Evolutionary conservation across 2,888 invertebrate species (phyloP).

Genomic region (Embidobia sp.): DNA sequence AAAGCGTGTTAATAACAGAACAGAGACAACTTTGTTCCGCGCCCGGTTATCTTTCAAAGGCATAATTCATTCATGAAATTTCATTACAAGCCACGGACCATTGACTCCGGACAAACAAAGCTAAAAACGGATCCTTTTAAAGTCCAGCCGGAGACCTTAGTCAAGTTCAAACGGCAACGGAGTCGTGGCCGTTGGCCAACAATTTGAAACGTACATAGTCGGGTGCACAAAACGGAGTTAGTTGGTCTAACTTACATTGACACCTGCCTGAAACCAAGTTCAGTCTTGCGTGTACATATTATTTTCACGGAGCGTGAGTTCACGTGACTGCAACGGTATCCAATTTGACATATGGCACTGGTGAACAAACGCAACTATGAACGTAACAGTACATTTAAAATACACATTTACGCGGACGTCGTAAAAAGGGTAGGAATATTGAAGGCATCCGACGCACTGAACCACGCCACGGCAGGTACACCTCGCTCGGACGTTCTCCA

Average conservation of each 20-base stretch:
- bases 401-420: background rate
- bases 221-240: no score
- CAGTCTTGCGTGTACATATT: constrained; percentile 56
- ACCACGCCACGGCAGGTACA: constrained; percentile 1
- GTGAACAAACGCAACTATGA: constrained; percentile 12
- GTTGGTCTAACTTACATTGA: constrained; percentile 41
- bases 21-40: no score
- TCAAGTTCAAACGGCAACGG: background rate
- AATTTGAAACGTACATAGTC: background rate
- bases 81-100: constrained; percentile 1
- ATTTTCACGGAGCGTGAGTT: constrained; percentile 46
- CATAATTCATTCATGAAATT: no score
- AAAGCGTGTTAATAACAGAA: no score
- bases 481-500: constrained; percentile 38
- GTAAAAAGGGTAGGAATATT: background rate
- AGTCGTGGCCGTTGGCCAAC: no score
- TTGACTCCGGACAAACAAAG: background rate
- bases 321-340: constrained; percentile 56
- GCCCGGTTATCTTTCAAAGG: no score
- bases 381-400: constrained; percentile 28
- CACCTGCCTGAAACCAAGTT: constrained; percentile 51
- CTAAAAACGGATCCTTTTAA: background rate
- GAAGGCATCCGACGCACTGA: background rate
- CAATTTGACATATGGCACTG: constrained; percentile 51
- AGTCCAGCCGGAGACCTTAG: background rate